A percentile compares a stretch with the other conserved stretches of the same genome.
Conservation (phyloP, 2,113 vertebrate genomes). For the Hyperopisus bebe region DNA sequence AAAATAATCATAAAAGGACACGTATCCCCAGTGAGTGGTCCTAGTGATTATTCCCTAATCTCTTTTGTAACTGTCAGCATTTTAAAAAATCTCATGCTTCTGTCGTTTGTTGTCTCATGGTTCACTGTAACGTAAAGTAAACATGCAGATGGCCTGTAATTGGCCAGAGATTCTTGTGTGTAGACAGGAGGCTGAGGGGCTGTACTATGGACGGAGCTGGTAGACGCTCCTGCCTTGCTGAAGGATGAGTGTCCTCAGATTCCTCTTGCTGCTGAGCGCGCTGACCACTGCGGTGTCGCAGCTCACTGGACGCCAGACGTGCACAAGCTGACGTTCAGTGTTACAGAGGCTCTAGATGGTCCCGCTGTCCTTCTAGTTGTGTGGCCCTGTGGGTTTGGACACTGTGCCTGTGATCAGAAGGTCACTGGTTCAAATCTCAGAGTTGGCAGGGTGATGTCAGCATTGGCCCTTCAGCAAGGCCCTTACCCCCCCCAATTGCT, state of each 20-base stretch:
- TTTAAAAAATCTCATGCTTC: not conserved
- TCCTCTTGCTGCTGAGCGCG: not conserved
- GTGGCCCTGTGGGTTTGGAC: not conserved
- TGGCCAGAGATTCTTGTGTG: not conserved
- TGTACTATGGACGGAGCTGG: not conserved
- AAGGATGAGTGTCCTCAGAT: not conserved
- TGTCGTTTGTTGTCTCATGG: not conserved
- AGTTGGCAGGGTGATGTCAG: not conserved
- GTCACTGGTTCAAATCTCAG: not conserved
- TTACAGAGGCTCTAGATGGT: not conserved
- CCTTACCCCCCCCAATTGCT: too few relatives aligned
- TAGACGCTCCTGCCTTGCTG: not conserved
- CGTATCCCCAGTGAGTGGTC: not conserved
- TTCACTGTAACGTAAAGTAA: not conserved
- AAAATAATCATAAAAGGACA: slow-evolving; percentile 12
- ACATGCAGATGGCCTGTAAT: not conserved
- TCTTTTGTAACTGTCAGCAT: not conserved
- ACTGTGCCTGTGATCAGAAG: not conserved
- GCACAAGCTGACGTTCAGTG: not conserved
- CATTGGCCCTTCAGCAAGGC: too few relatives aligned
- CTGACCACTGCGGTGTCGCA: not conserved
- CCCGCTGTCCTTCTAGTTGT: not conserved
- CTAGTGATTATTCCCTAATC: not conserved
- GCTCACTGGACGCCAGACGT: too few relatives aligned
- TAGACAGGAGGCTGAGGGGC: not conserved